Evolutionary conservation across 30 jellyfish, hydroid and myxozoan species (phyloP).

Genomic region (Rhopilema esculentum): DNA sequence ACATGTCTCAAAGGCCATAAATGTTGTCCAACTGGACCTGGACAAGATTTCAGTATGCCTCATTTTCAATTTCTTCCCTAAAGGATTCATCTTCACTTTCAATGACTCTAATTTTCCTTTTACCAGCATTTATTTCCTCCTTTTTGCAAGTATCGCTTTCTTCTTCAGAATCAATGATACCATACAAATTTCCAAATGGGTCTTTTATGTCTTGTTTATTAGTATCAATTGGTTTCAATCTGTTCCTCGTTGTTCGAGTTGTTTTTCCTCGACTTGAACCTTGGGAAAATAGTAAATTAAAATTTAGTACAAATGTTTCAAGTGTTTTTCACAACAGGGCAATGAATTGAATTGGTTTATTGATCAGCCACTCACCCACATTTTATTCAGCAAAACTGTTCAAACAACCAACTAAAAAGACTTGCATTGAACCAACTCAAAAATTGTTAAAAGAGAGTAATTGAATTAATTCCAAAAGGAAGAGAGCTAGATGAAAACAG

Average conservation of each 20-base stretch:
- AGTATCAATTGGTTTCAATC: conserved; percentile 16
- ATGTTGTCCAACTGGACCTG: background rate
- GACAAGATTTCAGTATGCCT: background rate
- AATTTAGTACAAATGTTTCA: too few relatives aligned
- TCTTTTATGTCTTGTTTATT: background rate
- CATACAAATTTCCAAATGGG: conserved; percentile 55
- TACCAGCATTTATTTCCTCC: background rate
- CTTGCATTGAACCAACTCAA: too few relatives aligned
- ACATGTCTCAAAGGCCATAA: too few relatives aligned
- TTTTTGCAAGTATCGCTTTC: conserved; percentile 20
- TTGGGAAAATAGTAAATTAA: too few relatives aligned
- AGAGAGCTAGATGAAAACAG: too few relatives aligned
- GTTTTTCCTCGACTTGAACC: conserved; percentile 3
- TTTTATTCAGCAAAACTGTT: too few relatives aligned
- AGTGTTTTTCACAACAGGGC: too few relatives aligned
- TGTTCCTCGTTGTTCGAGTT: conserved; percentile 62
- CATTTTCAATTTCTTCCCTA: background rate
- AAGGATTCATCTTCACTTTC: conserved; percentile 47
- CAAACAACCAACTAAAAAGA: too few relatives aligned
- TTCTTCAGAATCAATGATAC: conserved; percentile 67
- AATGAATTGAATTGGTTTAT: background rate
- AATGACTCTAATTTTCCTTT: conserved; percentile 25
- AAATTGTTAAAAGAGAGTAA: too few relatives aligned
- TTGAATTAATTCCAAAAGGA: too few relatives aligned
- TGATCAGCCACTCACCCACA: too few relatives aligned